Evolutionary conservation across 1,140 invertebrate genomes (phyloP).

Genomic region (Hesperophylax magnus): DNA sequence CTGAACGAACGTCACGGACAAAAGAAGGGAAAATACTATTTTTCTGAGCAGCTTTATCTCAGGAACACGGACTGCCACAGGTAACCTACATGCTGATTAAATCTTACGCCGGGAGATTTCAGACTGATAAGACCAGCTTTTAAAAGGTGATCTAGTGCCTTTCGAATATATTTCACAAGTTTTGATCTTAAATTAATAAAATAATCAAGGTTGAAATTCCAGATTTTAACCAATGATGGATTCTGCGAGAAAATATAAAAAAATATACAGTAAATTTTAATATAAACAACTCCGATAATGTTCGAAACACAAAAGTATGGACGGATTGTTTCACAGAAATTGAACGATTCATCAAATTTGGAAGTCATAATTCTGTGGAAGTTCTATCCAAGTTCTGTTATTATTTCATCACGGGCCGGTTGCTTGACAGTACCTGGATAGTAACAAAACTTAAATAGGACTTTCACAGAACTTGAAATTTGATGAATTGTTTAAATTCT

Average conservation of each 20-base stretch:
- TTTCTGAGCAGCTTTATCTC: not conserved
- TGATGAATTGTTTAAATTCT: no score
- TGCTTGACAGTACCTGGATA: no score
- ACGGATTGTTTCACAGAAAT: no score
- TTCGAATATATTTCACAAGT: conserved; percentile 26
- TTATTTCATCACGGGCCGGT: no score
- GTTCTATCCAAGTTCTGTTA: no score
- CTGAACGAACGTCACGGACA: not conserved
- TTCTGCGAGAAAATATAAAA: not conserved
- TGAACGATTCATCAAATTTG: no score
- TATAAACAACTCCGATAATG: no score
- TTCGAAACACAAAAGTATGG: no score
- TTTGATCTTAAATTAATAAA: conserved; percentile 26
- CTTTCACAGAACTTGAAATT: no score
- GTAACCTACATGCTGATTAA: not conserved
- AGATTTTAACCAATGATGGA: conserved; percentile 6
- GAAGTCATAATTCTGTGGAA: no score
- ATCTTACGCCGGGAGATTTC: conserved; percentile 19
- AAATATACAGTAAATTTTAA: no score
- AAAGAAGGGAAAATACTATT: not conserved
- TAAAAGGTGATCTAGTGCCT: conserved; percentile 34
- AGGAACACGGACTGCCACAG: not conserved
- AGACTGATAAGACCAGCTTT: conserved; percentile 20
- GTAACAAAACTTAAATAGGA: no score
- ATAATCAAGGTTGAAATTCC: conserved; percentile 4